phyloP scores from a whole-genome alignment of 2,888 invertebrate species.

The Sicus ferrugineus region DNA sequence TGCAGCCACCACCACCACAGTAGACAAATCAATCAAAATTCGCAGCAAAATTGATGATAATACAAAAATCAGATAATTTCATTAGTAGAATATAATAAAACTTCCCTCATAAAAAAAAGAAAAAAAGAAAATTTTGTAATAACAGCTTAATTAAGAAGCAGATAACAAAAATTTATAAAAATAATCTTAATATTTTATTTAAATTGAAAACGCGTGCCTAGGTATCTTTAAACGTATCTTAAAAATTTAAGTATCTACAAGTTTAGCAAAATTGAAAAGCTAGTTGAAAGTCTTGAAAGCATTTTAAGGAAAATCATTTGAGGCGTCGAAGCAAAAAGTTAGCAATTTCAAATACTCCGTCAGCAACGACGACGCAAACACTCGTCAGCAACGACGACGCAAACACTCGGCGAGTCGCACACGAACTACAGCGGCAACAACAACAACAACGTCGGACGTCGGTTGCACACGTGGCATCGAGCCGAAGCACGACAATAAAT shows the following conservation, averaged over 20 bases:
- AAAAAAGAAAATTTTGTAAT: constrained; percentile 15
- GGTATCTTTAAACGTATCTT: constrained; percentile 30
- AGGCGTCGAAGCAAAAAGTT: background rate
- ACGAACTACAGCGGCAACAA: background rate
- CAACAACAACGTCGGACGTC: background rate
- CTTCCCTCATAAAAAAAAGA: background rate
- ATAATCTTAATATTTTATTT: constrained; percentile 6
- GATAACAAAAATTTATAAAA: background rate
- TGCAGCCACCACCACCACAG: too few species aligned
- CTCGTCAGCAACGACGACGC: too few species aligned
- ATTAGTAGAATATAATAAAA: background rate
- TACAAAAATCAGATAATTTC: background rate
- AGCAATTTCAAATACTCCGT: background rate
- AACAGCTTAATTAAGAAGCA: background rate
- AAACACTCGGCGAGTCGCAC: background rate
- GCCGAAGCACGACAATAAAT: background rate
- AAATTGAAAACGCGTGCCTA: constrained; percentile 36
- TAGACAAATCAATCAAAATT: too few species aligned
- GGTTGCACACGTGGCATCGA: constrained; percentile 22
- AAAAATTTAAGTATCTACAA: constrained; percentile 23
- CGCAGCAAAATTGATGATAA: too few species aligned
- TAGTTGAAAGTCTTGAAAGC: constrained; percentile 16
- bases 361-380: background rate
- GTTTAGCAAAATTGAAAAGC: constrained; percentile 19
- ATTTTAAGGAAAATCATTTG: constrained; percentile 23